A percentile compares a stretch with the other conserved stretches of the same genome.
Evolutionary conservation across 2,888 invertebrate genomes (phyloP).

Genomic region (Craniophora ligustri): DNA sequence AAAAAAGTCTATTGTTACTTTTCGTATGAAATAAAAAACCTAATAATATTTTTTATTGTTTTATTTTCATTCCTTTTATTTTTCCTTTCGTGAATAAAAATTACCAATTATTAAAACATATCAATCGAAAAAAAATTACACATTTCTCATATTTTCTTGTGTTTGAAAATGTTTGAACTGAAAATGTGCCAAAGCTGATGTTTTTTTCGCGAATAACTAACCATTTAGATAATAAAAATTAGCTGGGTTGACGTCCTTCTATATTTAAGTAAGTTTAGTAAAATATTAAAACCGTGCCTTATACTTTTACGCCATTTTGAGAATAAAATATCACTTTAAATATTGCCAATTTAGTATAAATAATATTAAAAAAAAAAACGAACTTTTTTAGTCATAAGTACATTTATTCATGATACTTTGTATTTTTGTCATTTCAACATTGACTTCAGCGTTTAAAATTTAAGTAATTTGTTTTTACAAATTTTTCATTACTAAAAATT

Average conservation of each 20-base stretch:
- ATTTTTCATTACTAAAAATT: not conserved
- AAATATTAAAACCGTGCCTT: slow-evolving; percentile 86
- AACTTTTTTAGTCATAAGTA: slow-evolving; percentile 63
- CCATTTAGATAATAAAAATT: slow-evolving; percentile 54
- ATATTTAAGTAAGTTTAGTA: slow-evolving; percentile 76
- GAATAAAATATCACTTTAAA: slow-evolving; percentile 82
- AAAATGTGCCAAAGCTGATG: slow-evolving; percentile 64
- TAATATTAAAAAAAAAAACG: slow-evolving; percentile 52
- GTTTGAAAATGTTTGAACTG: slow-evolving; percentile 36
- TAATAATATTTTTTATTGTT: slow-evolving; percentile 75
- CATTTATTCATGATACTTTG: slow-evolving; percentile 37
- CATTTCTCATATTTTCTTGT: slow-evolving; percentile 8
- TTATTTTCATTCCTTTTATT: slow-evolving; percentile 57
- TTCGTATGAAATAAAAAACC: slow-evolving; percentile 84
- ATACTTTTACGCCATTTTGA: slow-evolving; percentile 87
- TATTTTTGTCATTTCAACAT: slow-evolving; percentile 13
- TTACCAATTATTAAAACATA: slow-evolving; percentile 79
- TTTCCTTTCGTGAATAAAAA: slow-evolving; percentile 46
- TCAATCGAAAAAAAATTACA: slow-evolving; percentile 64
- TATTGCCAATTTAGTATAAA: slow-evolving; percentile 77
- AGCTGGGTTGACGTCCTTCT: slow-evolving; percentile 85
- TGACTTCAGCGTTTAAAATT: slow-evolving; percentile 35
- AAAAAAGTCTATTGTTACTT: slow-evolving; percentile 83
- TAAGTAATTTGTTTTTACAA: no score
- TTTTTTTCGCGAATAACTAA: slow-evolving; percentile 50